A percentile compares a stretch with the other conserved stretches of the same genome.
phyloP scores from a whole-genome alignment of 2,888 invertebrate species.

The Cephus rjabovi region DNA sequence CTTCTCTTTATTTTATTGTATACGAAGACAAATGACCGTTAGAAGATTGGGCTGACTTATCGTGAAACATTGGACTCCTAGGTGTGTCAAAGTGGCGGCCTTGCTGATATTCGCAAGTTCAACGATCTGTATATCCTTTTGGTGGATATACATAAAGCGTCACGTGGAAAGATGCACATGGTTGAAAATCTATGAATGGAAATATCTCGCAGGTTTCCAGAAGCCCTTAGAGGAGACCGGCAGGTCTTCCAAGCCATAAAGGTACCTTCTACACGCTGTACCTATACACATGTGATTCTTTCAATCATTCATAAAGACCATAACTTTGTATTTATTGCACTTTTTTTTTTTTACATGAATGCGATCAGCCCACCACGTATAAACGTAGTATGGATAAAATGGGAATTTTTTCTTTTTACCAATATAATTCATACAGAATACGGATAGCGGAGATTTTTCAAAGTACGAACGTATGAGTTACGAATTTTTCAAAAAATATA shows the following conservation, averaged over 20 bases:
- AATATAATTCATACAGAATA: not conserved
- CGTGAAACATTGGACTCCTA: not conserved
- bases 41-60: not conserved
- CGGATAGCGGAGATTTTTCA: not conserved
- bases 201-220: slow-evolving; percentile 61
- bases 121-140: not conserved
- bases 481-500: not conserved
- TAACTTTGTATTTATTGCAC: not conserved
- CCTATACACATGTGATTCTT: slow-evolving; percentile 46
- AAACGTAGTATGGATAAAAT: not conserved
- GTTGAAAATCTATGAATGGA: slow-evolving; percentile 60
- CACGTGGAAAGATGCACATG: slow-evolving; percentile 57
- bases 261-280: slow-evolving; percentile 51
- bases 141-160: slow-evolving; percentile 18
- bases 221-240: slow-evolving; percentile 55
- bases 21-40: too few species aligned
- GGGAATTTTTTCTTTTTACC: not conserved
- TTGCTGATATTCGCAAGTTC: not conserved
- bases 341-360: not conserved
- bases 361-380: not conserved
- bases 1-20: not conserved
- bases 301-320: slow-evolving; percentile 53
- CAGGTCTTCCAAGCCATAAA: slow-evolving; percentile 65
- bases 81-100: not conserved
- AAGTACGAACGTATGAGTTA: not conserved